Evolutionary conservation across 2,888 invertebrate genomes (phyloP).

Genomic region (Apoderus coryli): DNA sequence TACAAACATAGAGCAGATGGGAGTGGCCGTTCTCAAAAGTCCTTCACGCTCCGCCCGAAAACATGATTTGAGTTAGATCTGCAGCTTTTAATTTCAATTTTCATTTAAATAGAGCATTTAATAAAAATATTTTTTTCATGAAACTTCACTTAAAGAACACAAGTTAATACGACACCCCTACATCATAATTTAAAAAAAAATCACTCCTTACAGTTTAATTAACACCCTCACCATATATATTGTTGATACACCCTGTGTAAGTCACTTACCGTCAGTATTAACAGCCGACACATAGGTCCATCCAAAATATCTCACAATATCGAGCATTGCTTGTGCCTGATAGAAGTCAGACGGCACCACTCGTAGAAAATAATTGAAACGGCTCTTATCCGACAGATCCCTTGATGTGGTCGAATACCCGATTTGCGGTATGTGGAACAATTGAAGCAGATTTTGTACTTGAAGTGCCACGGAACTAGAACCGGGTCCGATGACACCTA

Average conservation of each 20-base stretch:
- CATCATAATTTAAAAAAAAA: too few species aligned
- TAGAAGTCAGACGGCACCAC: constrained; percentile 67
- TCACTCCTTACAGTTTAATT: too few species aligned
- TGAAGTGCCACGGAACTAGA: constrained; percentile 55
- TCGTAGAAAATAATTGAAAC: constrained; percentile 62
- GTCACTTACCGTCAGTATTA: constrained; percentile 53
- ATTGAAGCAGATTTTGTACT: constrained; percentile 60
- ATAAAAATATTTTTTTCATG: too few species aligned
- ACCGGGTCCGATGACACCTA: constrained; percentile 62
- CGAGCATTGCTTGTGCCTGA: constrained; percentile 60
- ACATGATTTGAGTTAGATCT: too few species aligned
- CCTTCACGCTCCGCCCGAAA: too few species aligned
- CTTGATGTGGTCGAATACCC: constrained; percentile 65
- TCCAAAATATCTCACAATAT: constrained; percentile 49
- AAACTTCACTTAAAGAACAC: too few species aligned
- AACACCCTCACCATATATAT: not conserved
- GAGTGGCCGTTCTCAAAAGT: too few species aligned
- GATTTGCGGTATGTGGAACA: constrained; percentile 51
- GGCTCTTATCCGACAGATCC: constrained; percentile 58
- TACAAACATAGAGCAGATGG: too few species aligned
- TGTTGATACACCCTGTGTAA: too few species aligned
- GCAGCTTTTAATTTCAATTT: too few species aligned
- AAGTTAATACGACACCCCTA: too few species aligned
- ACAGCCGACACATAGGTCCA: constrained; percentile 70
- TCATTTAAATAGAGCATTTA: too few species aligned